A percentile compares a stretch with the other conserved stretches of the same genome.
Conservation (phyloP, 1,140 invertebrate species). For the Leptinotarsa undecemlineata region DNA sequence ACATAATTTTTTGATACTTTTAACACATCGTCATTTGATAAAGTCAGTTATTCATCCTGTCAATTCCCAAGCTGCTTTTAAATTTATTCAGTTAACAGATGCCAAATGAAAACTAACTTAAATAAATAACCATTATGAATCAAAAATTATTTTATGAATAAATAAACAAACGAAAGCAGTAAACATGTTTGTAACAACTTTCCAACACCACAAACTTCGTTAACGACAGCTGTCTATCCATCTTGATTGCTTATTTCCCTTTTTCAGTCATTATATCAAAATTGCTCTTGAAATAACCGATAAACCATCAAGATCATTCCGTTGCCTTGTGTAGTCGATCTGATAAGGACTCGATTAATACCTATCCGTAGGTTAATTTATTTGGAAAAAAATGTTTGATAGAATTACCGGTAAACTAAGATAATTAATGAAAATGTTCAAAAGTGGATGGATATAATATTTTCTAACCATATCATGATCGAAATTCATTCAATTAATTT, state of each 20-base stretch:
- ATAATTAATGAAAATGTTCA: neutral
- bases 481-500: too few relatives aligned
- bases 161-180: neutral
- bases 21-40: too few relatives aligned
- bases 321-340: conserved; percentile 12
- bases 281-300: conserved; percentile 35
- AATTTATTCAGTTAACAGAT: too few relatives aligned
- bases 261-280: conserved; percentile 35
- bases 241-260: conserved; percentile 39
- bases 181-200: neutral
- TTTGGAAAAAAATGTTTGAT: conserved; percentile 10
- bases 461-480: too few relatives aligned
- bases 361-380: conserved; percentile 12
- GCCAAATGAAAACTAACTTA: too few relatives aligned
- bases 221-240: conserved; percentile 35
- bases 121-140: too few relatives aligned
- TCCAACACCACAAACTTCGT: conserved; percentile 6
- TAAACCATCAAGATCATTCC: conserved; percentile 28
- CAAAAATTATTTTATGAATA: too few relatives aligned
- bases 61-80: too few relatives aligned
- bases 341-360: conserved; percentile 10
- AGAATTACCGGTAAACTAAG: neutral
- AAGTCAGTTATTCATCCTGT: too few relatives aligned
- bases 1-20: too few relatives aligned
- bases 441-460: too few relatives aligned